Percentiles rank a stretch among this genome's conserved stretches.
Evolutionary conservation across 1,140 invertebrate genomes (phyloP).

Genomic region (Hycleus cichorii): DNA sequence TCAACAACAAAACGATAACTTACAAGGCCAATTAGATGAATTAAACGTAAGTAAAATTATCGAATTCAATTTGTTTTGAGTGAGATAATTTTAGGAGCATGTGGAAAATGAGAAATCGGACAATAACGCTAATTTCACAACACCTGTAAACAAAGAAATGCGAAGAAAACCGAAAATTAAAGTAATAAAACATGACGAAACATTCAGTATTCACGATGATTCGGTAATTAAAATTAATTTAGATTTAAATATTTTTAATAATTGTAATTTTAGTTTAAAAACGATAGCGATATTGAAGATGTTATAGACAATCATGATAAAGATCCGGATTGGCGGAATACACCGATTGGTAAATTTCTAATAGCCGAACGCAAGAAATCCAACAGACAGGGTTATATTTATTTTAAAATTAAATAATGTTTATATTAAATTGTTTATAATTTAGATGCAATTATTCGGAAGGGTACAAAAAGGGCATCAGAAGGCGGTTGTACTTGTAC

Average conservation of each 20-base stretch:
- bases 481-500: constrained; percentile 5
- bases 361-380: too few species aligned
- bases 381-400: neutral
- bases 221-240: too few species aligned
- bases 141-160: neutral
- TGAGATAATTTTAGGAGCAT: too few species aligned
- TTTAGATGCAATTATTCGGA: neutral
- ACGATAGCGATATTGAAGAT: neutral
- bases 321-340: constrained; percentile 4
- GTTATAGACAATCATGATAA: neutral
- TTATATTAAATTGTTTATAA: neutral
- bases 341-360: constrained; percentile 3
- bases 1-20: constrained; percentile 17
- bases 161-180: neutral
- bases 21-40: constrained; percentile 10
- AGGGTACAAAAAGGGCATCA: neutral
- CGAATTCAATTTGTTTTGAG: too few species aligned
- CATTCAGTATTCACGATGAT: too few species aligned
- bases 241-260: too few species aligned
- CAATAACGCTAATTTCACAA: neutral
- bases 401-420: neutral
- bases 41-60: too few species aligned
- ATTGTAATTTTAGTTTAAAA: neutral
- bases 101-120: neutral
- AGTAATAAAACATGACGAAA: neutral